Percentiles rank a stretch among this genome's conserved stretches.
phyloP scores from a whole-genome alignment of 1,140 invertebrate species.

The Drusus annulatus region DNA sequence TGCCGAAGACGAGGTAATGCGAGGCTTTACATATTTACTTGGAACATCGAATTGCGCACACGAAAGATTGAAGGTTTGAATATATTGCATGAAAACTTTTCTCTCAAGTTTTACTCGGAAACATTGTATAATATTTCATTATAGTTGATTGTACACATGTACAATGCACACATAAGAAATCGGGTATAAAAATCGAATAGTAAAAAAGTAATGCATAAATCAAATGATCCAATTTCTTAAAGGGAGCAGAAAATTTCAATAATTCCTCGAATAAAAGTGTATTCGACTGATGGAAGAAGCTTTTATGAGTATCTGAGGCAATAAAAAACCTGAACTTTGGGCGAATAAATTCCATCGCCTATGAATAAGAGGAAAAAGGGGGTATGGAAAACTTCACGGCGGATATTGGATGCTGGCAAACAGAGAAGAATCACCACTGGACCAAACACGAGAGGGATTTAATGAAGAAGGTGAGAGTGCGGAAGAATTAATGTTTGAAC shows the following conservation, averaged over 20 bases:
- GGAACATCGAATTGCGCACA: too few relatives aligned
- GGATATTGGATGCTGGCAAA: conserved; percentile 54
- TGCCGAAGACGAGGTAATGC: too few relatives aligned
- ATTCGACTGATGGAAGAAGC: not conserved
- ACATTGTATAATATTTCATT: too few relatives aligned
- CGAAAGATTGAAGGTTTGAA: too few relatives aligned
- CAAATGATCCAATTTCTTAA: conserved; percentile 26
- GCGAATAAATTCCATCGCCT: conserved; percentile 27
- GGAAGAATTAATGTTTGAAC: conserved; percentile 41
- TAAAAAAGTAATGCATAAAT: not conserved
- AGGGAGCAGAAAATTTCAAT: not conserved
- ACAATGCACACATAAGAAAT: too few relatives aligned
- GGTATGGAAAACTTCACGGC: conserved; percentile 45
- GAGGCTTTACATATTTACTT: too few relatives aligned
- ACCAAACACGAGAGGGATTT: conserved; percentile 25
- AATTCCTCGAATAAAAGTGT: not conserved
- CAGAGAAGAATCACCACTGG: conserved; percentile 32
- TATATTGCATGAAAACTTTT: too few relatives aligned
- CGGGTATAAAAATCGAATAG: too few relatives aligned
- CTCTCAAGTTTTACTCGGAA: too few relatives aligned
- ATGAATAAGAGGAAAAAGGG: not conserved
- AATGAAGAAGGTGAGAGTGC: conserved; percentile 43
- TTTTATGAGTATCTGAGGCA: conserved; percentile 31
- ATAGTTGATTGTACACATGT: too few relatives aligned
- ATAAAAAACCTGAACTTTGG: conserved; percentile 22